Evolutionary conservation across 2,888 invertebrate genomes (phyloP), one percentile per base, ranked within the genome.

Genomic region (Drosophila merina): DNA sequence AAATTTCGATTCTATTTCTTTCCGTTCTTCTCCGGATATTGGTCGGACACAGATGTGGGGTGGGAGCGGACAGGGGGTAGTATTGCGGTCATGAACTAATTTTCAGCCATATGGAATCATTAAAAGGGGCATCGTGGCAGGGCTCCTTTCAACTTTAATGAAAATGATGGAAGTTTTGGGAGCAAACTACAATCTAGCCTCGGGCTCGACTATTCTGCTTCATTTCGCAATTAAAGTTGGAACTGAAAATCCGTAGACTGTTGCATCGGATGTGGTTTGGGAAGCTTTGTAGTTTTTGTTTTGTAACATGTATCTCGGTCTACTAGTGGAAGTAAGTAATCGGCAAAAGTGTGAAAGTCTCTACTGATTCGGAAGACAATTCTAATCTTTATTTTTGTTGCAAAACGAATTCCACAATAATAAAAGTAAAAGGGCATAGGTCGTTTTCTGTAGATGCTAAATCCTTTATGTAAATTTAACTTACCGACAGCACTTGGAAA

Each of bases 111-210:
- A 42, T 36, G 42, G 42, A 20, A 20, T 20, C 20, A 42, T 42
- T 4, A 14, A 12, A 12, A 36, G 12, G n/a, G 36, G 36, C n/a
- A 36, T 12, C 36, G 8, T 9, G 38, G 12, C 38, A 7, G 9
- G 14, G 42, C n/a, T 20, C 42, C 3, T 42, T 20, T 20, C 14
- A 14, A 42, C 8, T 42, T 9, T 42, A 14, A 42, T 20, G 42
- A 42, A 42, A 42, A 9, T 42, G 42, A 42, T 42, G 14, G 42
- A 42, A 42, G 42, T 42, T 42, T 42, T 42, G 7, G 20, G 20
- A 42, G 42, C 42, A 42, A 14, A 42, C 8, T 42, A 42, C 42
- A 14, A 40, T 14, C 14, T 40, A 7, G 20, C 42, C 20, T 20
- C 42, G 8, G 42, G 42, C 20, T 9, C 6, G 36, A 6, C 12